Evolutionary conservation across 2,888 invertebrate species (phyloP).

Genomic region (Parelbella ahira): DNA sequence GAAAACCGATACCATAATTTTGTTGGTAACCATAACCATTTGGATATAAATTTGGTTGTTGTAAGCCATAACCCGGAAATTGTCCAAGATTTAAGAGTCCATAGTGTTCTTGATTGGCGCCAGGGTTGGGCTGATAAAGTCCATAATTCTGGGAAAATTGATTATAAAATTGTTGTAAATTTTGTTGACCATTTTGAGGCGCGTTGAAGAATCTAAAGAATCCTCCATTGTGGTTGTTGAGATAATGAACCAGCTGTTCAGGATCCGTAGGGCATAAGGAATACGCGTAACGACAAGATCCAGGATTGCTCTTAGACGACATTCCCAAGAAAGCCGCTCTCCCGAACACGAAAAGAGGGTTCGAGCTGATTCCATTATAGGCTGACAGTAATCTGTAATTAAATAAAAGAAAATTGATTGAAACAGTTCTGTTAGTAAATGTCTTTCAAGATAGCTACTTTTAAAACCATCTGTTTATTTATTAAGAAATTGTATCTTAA

Average conservation of each 20-base stretch:
- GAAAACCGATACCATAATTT: slow-evolving; percentile 41
- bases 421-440: too few relatives aligned
- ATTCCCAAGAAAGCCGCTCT: slow-evolving; percentile 88
- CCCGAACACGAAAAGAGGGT: slow-evolving; percentile 87
- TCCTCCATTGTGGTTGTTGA: slow-evolving; percentile 92
- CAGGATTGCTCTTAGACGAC: slow-evolving; percentile 81
- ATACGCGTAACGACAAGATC: slow-evolving; percentile 83
- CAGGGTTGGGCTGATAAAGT: slow-evolving; percentile 28
- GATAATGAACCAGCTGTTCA: slow-evolving; percentile 86
- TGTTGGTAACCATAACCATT: slow-evolving; percentile 32
- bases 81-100: slow-evolving; percentile 26
- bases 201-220: slow-evolving; percentile 89
- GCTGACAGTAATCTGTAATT: slow-evolving; percentile 79
- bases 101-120: slow-evolving; percentile 23
- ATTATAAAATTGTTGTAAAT: slow-evolving; percentile 61
- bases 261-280: slow-evolving; percentile 87
- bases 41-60: slow-evolving; percentile 25
- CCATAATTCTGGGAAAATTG: slow-evolving; percentile 46
- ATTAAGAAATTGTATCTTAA: too few relatives aligned
- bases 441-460: too few relatives aligned
- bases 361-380: slow-evolving; percentile 75
- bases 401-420: not conserved
- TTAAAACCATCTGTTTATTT: too few relatives aligned
- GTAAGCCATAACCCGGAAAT: not conserved
- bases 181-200: slow-evolving; percentile 49